Conservation (phyloP, 1,140 invertebrate species). For the Caerostris extrusa region DNA sequence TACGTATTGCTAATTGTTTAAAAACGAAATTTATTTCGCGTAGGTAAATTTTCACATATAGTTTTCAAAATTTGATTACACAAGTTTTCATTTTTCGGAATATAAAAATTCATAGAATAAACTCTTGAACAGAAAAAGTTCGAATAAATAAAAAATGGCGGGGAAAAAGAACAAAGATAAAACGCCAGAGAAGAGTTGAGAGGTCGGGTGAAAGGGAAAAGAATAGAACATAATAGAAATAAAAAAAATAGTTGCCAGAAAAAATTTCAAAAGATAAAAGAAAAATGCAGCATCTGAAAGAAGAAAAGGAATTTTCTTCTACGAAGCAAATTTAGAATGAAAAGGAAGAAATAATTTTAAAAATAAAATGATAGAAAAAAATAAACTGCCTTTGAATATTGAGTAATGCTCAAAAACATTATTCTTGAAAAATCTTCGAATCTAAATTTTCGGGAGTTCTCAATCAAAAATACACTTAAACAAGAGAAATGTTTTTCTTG, state of each 20-base stretch:
- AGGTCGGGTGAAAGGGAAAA: background rate
- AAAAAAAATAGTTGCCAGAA: background rate
- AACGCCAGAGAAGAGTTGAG: background rate
- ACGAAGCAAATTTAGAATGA: constrained; percentile 10
- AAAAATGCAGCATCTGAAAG: background rate
- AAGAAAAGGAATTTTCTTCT: background rate
- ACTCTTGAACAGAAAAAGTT: background rate
- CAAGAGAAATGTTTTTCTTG: too few relatives aligned
- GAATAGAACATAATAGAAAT: background rate
- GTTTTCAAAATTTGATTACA: background rate
- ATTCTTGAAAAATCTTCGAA: too few relatives aligned
- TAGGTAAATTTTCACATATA: background rate
- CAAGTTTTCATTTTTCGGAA: background rate
- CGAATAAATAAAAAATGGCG: background rate
- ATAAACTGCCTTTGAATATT: too few relatives aligned
- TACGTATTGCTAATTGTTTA: too few relatives aligned
- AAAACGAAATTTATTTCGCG: background rate
- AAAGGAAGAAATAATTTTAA: background rate
- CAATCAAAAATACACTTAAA: too few relatives aligned
- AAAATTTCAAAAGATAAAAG: background rate
- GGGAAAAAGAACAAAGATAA: background rate
- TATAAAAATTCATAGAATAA: background rate
- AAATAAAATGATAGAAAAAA: background rate
- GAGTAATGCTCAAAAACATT: too few relatives aligned
- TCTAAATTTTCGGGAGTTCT: too few relatives aligned